Conservation (phyloP, 2,888 invertebrate genomes). For the Zygaena filipendulae region DNA sequence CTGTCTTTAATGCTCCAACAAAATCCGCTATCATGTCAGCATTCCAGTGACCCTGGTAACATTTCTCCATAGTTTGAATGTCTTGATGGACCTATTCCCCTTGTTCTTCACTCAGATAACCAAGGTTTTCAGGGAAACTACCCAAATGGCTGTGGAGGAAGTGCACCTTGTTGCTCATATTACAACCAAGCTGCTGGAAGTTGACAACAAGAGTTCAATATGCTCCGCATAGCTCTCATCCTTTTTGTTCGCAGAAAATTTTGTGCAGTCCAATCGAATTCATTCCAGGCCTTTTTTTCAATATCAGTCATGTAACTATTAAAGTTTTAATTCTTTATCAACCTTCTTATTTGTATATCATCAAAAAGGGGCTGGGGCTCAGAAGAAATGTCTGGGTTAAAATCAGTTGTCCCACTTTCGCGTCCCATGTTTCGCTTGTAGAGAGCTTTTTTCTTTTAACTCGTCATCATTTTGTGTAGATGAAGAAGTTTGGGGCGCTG, state of each 20-base stretch:
- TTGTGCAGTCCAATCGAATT: conserved; percentile 5
- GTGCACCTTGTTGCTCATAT: conserved; percentile 7
- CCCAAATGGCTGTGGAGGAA: conserved; percentile 8
- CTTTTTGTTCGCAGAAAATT: conserved; percentile 5
- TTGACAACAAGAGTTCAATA: conserved; percentile 3
- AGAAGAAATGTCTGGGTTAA: conserved; percentile 1
- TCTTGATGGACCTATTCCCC: conserved; percentile 30
- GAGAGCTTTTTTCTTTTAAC: conserved; percentile 1
- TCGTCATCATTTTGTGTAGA: not conserved
- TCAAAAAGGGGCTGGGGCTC: conserved; percentile 1
- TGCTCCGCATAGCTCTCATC: conserved; percentile 3
- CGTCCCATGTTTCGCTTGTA: no score
- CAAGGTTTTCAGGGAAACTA: conserved; percentile 7
- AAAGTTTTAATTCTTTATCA: conserved; percentile 6
- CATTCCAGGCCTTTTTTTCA: conserved; percentile 6
- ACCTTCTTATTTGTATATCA: conserved; percentile 4
- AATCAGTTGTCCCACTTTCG: conserved; percentile 4
- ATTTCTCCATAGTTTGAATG: conserved; percentile 24
- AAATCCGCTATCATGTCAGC: conserved; percentile 13
- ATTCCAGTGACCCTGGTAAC: conserved; percentile 25
- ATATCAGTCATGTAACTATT: conserved; percentile 5
- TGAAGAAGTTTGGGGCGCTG: not conserved
- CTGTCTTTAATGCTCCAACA: conserved; percentile 14
- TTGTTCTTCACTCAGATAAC: conserved; percentile 15
- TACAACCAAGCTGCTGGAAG: conserved; percentile 6